Percentiles rank a stretch among this genome's conserved stretches.
These are phyloP conservation scores for Cyclina sinensis DNA, from an alignment of 1,140 invertebrate genomes.

Conservation along the genomic window DNA sequence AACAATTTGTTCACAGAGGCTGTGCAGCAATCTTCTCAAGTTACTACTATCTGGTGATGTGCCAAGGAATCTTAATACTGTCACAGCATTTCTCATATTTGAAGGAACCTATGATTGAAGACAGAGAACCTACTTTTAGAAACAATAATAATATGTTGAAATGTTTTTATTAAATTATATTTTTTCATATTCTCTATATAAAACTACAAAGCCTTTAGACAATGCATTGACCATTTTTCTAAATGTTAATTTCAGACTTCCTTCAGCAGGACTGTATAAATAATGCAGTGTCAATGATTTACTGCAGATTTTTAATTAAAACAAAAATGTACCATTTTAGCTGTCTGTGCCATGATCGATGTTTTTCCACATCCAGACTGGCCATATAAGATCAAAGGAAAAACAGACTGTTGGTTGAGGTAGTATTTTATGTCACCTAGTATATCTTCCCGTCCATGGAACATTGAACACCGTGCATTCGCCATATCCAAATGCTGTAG, in stretches of 20 bases:
- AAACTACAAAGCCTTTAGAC: too few species aligned
- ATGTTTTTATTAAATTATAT: too few species aligned
- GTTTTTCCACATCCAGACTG: conserved; percentile 84
- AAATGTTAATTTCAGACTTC: too few species aligned
- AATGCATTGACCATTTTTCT: too few species aligned
- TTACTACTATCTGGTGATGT: conserved; percentile 78
- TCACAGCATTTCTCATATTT: conserved; percentile 63
- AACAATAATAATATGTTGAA: too few species aligned
- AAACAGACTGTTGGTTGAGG: conserved; percentile 52
- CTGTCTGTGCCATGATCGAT: conserved; percentile 80
- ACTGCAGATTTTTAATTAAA: too few species aligned
- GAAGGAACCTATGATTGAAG: conserved; percentile 2
- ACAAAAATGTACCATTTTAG: conserved; percentile 83
- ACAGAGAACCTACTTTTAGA: too few species aligned
- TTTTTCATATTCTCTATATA: too few species aligned
- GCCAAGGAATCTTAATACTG: conserved; percentile 79
- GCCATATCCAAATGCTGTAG: conserved; percentile 80
- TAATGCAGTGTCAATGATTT: too few species aligned
- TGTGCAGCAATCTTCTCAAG: conserved; percentile 70
- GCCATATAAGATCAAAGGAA: conserved; percentile 79
- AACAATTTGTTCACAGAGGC: conserved; percentile 76
- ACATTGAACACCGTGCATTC: conserved; percentile 75
- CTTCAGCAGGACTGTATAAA: too few species aligned
- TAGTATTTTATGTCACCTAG: conserved; percentile 73
- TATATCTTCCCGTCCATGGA: conserved; percentile 78